phyloP scores from a whole-genome alignment of 23 tunicate genomes.

The Ciona savignyi region DNA sequence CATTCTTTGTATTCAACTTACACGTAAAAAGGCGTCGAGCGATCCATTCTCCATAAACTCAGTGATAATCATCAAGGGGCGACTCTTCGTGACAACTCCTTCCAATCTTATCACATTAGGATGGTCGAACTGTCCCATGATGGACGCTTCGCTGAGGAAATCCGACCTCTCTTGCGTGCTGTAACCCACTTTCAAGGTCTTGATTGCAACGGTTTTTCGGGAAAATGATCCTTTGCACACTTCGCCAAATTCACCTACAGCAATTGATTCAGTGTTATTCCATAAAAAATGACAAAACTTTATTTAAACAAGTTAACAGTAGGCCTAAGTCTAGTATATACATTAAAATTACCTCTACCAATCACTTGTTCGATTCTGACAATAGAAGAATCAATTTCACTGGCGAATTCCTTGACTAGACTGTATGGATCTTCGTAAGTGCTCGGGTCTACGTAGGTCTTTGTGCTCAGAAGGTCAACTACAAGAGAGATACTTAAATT shows the following conservation, averaged over 20 bases:
- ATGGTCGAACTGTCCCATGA: conserved; percentile 96
- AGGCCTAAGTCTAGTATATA: too few relatives aligned
- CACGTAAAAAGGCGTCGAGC: conserved; percentile 69
- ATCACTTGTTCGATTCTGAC: conserved; percentile 69
- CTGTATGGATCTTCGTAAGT: conserved; percentile 85
- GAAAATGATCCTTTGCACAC: conserved; percentile 64
- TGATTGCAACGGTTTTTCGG: conserved; percentile 55
- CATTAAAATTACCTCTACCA: conserved; percentile 63
- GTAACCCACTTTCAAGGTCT: conserved; percentile 85
- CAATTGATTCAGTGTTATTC: too few relatives aligned
- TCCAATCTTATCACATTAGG: conserved; percentile 91
- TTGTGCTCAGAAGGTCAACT: conserved; percentile 56
- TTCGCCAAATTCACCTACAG: conserved; percentile 93
- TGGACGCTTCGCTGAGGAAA: conserved; percentile 81
- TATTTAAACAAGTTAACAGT: too few relatives aligned
- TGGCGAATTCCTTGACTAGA: conserved; percentile 83
- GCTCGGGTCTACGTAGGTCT: conserved; percentile 86
- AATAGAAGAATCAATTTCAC: conserved; percentile 59
- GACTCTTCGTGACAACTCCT: conserved; percentile 83
- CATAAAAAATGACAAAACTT: too few relatives aligned
- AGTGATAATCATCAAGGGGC: conserved; percentile 89
- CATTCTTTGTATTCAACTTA: too few relatives aligned
- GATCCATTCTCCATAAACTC: conserved; percentile 98
- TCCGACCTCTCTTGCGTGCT: conserved; percentile 78
- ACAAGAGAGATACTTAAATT: too few relatives aligned